Evolutionary conservation across 2,797 vertebrate species (phyloP), one percentile per base, ranked within the genome.

Genomic region (Merluccius polli): DNA sequence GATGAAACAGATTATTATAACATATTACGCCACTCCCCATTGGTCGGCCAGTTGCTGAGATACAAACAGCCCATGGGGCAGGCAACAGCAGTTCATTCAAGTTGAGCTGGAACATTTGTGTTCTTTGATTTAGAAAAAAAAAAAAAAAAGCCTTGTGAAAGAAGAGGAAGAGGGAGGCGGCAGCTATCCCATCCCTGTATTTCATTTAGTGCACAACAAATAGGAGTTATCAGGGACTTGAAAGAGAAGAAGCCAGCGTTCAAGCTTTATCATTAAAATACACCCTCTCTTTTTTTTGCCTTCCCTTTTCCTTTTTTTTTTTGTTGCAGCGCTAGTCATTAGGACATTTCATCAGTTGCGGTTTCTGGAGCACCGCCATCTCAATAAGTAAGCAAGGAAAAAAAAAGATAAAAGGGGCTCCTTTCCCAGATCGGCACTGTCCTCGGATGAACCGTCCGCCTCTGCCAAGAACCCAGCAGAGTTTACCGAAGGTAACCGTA

Each of bases 401-500:
- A 63, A 24, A 24, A 24, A 24, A 13, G 24, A 8, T 27, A 83
- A 86, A 87, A 71, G 75, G 80, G 82, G 81, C 84, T 89, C 80
- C 87, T 91, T 91, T 93, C 90, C 89, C 89, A 90, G 91, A 89
- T 90, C 90, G 86, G 84, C 81, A 81, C 88, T 92, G 93, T 94
- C 93, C 93, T 91, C 87, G 81, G 82, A 86, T 91, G 92, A 94
- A 94, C 93, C 87, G 24, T 48, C 18, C 68, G 6, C 38, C 12
- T n/a, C 88, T 92, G 92, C 92, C 93, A 94, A 90, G 87, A 91
- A 88, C 84, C 88, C 88, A 75, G 86, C 87, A 77, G 89, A 81
- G 89, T 92, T 93, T 92, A 91, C 79, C 86, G 84, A 91, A 92
- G 91, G 88, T 90, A 91, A 86, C 87, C 83, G 82, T 82, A 81